Base-by-base conservation (phyloP, 2,797 vertebrate species). In the Hippopotamyrus pictus region DNA sequence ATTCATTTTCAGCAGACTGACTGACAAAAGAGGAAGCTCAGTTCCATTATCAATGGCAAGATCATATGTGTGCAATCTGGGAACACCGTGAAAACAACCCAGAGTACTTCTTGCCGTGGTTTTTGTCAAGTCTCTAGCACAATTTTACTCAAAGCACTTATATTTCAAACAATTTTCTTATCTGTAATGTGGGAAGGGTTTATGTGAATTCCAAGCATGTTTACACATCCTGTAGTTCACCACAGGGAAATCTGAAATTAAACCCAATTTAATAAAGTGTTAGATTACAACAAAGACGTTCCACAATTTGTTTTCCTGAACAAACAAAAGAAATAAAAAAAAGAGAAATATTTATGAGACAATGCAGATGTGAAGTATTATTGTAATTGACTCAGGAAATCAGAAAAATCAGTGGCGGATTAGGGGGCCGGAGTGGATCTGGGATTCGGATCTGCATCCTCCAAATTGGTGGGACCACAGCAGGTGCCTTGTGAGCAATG, bases 231-330 rank as follows among this genome's bases (percentile, higher is more conserved):
- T 79, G 5, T 41, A 7, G 17, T 19, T 79, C 73, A 44, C 73
- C 73, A 79, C 73, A 79, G 73, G 19, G 73, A 19, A 79, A 79
- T 37, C 14, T 79, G 73, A 79, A 79, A 79, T 79, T 84, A 84
- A 84, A 84, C 82, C 9, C n/a, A 46, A 9, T 48, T 48, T 84
- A 50, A 84, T 51, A 84, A 51, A 84, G 44, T 50, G 7, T 7
- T 22, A 25, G 4, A 84, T 51, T 14, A 84, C 8, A 51, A 17
- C 46, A 84, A 25, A 51, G 9, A 84, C 48, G 51, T 84, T 50
- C n/a, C n/a, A 11, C 44, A 84, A 84, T 25, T 5, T 51, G 46
- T 29, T 50, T 48, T 48, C 82, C 22, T 14, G 9, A 84, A 84
- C 22, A 84, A 50, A 84, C n/a, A 51, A 33, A 33, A 69, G 25